A percentile compares a stretch with the other conserved stretches of the same genome.
phyloP scores from a whole-genome alignment of 2,113 vertebrate species.

The Cyphotilapia sp. region DNA sequence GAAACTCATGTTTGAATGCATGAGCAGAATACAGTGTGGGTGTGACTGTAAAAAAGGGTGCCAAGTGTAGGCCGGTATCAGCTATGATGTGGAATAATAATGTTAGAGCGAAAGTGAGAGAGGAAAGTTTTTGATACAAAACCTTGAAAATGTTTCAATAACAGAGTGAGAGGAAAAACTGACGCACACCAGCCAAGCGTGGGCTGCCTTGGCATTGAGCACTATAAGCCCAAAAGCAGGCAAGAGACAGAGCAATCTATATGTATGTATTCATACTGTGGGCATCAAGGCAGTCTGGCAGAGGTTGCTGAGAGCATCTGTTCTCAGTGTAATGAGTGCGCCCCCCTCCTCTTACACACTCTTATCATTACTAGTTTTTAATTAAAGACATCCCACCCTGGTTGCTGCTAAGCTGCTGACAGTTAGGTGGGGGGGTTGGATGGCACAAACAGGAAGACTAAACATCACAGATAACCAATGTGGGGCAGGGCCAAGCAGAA shows the following conservation, averaged over 20 bases:
- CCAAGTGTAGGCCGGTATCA: conserved; percentile 21
- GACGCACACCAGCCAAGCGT: neutral
- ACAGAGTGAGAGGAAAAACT: neutral
- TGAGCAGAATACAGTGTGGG: conserved; percentile 9
- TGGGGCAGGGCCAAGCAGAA: neutral
- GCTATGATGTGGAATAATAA: conserved; percentile 13
- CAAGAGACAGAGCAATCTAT: conserved; percentile 1
- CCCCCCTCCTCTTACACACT: conserved; percentile 16
- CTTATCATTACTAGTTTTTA: conserved; percentile 68
- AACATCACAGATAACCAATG: neutral
- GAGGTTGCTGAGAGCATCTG: conserved; percentile 63
- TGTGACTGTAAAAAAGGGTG: neutral
- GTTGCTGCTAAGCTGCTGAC: conserved; percentile 23
- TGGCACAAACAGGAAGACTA: neutral
- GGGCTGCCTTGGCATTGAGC: conserved; percentile 10
- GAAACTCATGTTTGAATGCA: neutral
- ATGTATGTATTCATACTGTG: conserved; percentile 41
- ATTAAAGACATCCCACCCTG: conserved; percentile 58
- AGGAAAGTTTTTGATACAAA: neutral
- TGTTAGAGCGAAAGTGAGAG: neutral
- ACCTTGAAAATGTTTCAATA: conserved; percentile 1
- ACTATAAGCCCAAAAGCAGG: neutral
- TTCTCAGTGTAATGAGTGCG: conserved; percentile 53
- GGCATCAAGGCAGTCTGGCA: conserved; percentile 44
- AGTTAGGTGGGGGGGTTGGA: neutral